Base-by-base conservation (phyloP, 2,888 invertebrate genomes). In the Monopis laevigella region DNA sequence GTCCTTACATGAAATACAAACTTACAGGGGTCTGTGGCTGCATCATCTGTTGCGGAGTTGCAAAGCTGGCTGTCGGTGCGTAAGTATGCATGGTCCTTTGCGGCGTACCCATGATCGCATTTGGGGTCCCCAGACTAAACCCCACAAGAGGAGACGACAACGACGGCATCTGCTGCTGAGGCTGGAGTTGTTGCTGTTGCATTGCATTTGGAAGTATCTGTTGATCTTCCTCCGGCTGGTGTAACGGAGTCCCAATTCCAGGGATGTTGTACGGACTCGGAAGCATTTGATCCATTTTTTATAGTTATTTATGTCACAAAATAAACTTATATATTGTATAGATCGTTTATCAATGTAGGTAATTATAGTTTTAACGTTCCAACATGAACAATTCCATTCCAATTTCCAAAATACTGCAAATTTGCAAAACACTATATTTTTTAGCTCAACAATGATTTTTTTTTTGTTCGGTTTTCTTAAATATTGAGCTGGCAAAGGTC, bases 141-240 rank as follows among this genome's bases (percentile, higher is more conserved):
- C 84, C 85, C 14, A 86, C 81, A 12, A 84, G 72, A 0, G 87
- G 85, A 11, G 85, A 85, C 14, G 82, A 83, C 51, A 86, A 64
- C 1, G 86, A 80, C 40, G 85, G 84, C 49, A 85, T 68, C 52
- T 86, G 86, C 49, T 90, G 90, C 52, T 89, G 89, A 48, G 89
- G 90, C 52, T 88, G 89, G 38, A 65, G 69, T 49, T 91, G 92
- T 53, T 91, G 90, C 51, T 91, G 92, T 55, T 91, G 90, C 51
- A 92, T 81, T 1, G 92, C 91, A 83, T 90, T 90, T 38, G 93
- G 91, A 39, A 93, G 82, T 54, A 94, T 94, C 64, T 92, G 89
- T 64, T 94, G 93, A 65, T 95, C 95, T 60, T 94, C 93, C 62
- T 94, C 93, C 13, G 92, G 92, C 56, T 93, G 93, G 78, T 94